These are phyloP conservation scores for Leptinotarsa defecta DNA, from an alignment of 1,140 invertebrate species.

Conservation along the genomic window DNA sequence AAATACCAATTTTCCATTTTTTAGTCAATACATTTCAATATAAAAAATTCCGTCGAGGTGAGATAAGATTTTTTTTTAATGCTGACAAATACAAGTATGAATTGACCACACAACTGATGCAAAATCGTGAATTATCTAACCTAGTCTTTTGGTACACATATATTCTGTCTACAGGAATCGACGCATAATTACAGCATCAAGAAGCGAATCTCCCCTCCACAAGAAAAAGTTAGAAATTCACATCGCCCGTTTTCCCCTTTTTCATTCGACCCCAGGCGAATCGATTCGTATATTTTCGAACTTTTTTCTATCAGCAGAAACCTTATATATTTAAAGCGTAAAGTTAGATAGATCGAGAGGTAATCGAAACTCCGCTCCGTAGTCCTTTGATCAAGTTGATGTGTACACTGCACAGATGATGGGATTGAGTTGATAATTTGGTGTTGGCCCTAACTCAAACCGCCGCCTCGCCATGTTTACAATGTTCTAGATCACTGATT, in stretches of 20 bases:
- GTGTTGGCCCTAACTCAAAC: slow-evolving; percentile 47
- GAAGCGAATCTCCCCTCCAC: not conserved
- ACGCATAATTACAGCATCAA: no score
- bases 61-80: no score
- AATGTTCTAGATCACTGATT: slow-evolving; percentile 53
- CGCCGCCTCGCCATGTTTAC: slow-evolving; percentile 49
- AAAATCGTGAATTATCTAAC: no score
- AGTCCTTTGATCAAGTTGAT: slow-evolving; percentile 47
- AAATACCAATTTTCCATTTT: no score
- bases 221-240: not conserved
- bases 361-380: slow-evolving; percentile 30
- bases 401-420: slow-evolving; percentile 49
- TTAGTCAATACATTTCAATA: no score
- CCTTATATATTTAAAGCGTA: slow-evolving; percentile 28
- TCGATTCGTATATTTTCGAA: not conserved
- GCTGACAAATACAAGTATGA: no score
- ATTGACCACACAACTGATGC: no score
- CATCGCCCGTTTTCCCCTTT: not conserved
- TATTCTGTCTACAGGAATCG: no score
- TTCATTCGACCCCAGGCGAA: not conserved
- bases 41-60: no score
- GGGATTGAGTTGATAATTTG: slow-evolving; percentile 51
- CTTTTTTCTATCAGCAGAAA: slow-evolving; percentile 12
- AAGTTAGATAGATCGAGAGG: slow-evolving; percentile 22
- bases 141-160: no score